phyloP scores from a whole-genome alignment of 1,140 invertebrate species.

The Nilaparvata lugens region DNA sequence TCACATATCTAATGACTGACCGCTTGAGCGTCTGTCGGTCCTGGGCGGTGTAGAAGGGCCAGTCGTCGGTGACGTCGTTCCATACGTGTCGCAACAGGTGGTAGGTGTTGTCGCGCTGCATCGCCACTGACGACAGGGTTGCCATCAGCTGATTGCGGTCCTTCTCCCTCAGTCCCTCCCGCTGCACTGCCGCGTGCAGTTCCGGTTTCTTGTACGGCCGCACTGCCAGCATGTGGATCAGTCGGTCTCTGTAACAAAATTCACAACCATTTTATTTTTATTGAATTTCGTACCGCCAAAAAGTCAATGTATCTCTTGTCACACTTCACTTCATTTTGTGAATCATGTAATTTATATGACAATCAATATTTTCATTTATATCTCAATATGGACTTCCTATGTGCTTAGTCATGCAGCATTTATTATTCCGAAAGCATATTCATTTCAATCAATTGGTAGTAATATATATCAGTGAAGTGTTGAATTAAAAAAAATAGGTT shows the following conservation, averaged over 20 bases:
- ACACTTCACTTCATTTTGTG: too few relatives aligned
- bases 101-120: conserved; percentile 78
- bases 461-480: too few relatives aligned
- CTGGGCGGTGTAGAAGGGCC: conserved; percentile 85
- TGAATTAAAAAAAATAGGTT: too few relatives aligned
- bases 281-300: too few relatives aligned
- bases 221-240: conserved; percentile 86
- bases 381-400: too few relatives aligned
- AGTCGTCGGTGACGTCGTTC: conserved; percentile 89
- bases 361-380: too few relatives aligned
- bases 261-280: neutral
- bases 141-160: conserved; percentile 59
- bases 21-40: conserved; percentile 78
- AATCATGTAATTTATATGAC: too few relatives aligned
- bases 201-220: conserved; percentile 89
- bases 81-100: conserved; percentile 74
- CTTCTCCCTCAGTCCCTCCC: conserved; percentile 79
- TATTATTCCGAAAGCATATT: too few relatives aligned
- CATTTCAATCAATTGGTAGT: too few relatives aligned
- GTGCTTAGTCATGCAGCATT: too few relatives aligned
- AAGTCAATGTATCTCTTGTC: too few relatives aligned
- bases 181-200: conserved; percentile 46
- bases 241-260: conserved; percentile 63
- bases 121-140: conserved; percentile 65
- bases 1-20: too few relatives aligned